phyloP scores from a whole-genome alignment of 2,113 vertebrate genomes.

The Pelmatolapia mariae region DNA sequence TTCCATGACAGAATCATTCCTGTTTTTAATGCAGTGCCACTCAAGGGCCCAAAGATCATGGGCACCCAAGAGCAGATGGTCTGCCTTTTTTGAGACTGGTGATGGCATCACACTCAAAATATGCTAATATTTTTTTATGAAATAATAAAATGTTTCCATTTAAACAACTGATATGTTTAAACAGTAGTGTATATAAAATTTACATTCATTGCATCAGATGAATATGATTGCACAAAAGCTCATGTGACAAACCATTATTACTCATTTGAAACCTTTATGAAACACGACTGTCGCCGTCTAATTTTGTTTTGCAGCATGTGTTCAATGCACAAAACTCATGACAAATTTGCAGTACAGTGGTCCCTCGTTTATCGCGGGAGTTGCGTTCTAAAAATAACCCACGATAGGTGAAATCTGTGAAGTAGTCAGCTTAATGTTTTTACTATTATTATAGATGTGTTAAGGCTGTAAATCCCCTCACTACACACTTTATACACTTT shows the following conservation, averaged over 20 bases:
- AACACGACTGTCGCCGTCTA: not conserved
- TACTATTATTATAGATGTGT: too few species aligned
- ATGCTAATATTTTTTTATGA: rapidly evolving
- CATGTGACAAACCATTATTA: not conserved
- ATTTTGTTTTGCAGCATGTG: not conserved
- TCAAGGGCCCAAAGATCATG: not conserved
- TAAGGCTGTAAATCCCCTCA: too few species aligned
- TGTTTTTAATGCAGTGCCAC: not conserved
- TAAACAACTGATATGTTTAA: not conserved
- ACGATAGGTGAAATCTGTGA: too few species aligned
- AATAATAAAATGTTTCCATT: not conserved
- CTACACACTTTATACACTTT: too few species aligned
- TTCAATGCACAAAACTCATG: not conserved
- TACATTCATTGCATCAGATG: not conserved
- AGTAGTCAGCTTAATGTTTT: too few species aligned
- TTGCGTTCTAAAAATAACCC: too few species aligned
- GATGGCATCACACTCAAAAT: not conserved
- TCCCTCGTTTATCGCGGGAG: too few species aligned
- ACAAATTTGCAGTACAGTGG: not conserved
- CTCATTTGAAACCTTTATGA: not conserved
- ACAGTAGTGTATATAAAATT: not conserved
- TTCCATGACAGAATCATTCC: not conserved
- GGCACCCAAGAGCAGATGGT: not conserved
- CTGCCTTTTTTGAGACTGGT: not conserved
- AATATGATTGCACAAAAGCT: not conserved